A percentile compares a stretch with the other conserved stretches of the same genome.
phyloP scores from a whole-genome alignment of 2,113 vertebrate species.

The Kryptolebias marmoratus region DNA sequence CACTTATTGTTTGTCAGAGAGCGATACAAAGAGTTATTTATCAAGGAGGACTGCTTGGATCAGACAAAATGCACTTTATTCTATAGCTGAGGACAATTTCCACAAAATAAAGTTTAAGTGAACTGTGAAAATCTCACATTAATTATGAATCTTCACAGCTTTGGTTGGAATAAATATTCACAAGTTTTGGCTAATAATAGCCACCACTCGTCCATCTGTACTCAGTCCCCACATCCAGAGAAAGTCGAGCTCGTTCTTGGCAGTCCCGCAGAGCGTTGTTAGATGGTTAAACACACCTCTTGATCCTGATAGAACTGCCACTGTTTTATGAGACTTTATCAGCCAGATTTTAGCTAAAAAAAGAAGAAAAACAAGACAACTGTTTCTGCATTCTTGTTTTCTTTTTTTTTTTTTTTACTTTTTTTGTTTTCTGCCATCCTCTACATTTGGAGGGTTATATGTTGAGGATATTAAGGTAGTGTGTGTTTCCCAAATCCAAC shows the following conservation, averaged over 20 bases:
- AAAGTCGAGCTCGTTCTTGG: slow-evolving; percentile 60
- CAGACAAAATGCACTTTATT: slow-evolving; percentile 53
- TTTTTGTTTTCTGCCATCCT: slow-evolving; percentile 37
- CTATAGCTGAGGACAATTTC: slow-evolving; percentile 43
- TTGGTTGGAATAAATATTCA: slow-evolving; percentile 69
- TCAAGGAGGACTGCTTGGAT: slow-evolving; percentile 55
- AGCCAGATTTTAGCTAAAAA: slow-evolving; percentile 43
- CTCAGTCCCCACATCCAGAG: slow-evolving; percentile 65
- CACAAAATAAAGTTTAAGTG: slow-evolving; percentile 64
- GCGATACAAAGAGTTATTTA: slow-evolving; percentile 56
- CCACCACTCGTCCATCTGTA: slow-evolving; percentile 70
- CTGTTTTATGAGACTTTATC: slow-evolving; percentile 29
- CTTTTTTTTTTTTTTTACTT: background rate
- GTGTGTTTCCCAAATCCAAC: slow-evolving; percentile 47
- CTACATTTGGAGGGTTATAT: slow-evolving; percentile 22
- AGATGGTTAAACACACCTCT: slow-evolving; percentile 40
- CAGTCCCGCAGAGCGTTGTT: slow-evolving; percentile 33
- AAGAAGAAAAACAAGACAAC: slow-evolving; percentile 16
- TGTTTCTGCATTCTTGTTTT: slow-evolving; percentile 38
- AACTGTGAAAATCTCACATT: slow-evolving; percentile 77
- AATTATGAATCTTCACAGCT: slow-evolving; percentile 75
- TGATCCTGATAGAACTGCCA: slow-evolving; percentile 46
- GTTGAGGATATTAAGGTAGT: slow-evolving; percentile 35
- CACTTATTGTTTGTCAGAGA: slow-evolving; percentile 32
- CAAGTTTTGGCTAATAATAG: slow-evolving; percentile 63